These are phyloP conservation scores for Drosophila macrospina DNA, from an alignment of 2,888 invertebrate genomes.

Conservation along the genomic window DNA sequence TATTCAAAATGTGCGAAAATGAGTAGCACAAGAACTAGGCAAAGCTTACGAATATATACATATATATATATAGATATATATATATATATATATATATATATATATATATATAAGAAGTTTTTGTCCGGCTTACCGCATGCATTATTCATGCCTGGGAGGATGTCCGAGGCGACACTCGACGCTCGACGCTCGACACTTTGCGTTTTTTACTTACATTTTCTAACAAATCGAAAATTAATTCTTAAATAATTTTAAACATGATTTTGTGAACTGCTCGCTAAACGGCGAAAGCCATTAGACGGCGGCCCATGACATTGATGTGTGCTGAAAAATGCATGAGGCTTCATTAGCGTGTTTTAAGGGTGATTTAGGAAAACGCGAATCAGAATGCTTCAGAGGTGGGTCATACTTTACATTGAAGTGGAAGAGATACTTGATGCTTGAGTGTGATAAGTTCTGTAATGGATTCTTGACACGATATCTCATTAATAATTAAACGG, in stretches of 20 bases:
- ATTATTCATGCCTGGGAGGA: constrained; percentile 65
- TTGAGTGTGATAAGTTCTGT: constrained; percentile 12
- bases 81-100: no score
- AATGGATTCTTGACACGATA: not conserved
- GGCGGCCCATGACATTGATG: constrained; percentile 28
- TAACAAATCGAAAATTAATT: constrained; percentile 81
- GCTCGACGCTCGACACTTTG: not conserved
- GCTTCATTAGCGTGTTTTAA: constrained; percentile 53
- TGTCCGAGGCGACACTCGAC: not conserved
- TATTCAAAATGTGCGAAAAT: constrained; percentile 70
- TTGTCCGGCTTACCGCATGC: constrained; percentile 46
- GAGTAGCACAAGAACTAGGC: constrained; percentile 15
- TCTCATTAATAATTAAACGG: constrained; percentile 23
- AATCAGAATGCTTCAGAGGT: not conserved
- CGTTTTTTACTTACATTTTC: constrained; percentile 39
- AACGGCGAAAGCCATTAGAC: constrained; percentile 55
- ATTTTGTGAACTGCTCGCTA: constrained; percentile 48
- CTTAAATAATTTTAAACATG: constrained; percentile 75
- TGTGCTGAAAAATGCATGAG: constrained; percentile 74
- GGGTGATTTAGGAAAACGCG: constrained; percentile 7
- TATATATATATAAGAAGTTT: constrained; percentile 34
- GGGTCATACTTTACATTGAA: constrained; percentile 13
- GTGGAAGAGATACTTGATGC: constrained; percentile 16
- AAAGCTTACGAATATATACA: not conserved
- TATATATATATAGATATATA: no score